Conservation (phyloP, 2,888 invertebrate genomes). For the Anoncus sp. region DNA sequence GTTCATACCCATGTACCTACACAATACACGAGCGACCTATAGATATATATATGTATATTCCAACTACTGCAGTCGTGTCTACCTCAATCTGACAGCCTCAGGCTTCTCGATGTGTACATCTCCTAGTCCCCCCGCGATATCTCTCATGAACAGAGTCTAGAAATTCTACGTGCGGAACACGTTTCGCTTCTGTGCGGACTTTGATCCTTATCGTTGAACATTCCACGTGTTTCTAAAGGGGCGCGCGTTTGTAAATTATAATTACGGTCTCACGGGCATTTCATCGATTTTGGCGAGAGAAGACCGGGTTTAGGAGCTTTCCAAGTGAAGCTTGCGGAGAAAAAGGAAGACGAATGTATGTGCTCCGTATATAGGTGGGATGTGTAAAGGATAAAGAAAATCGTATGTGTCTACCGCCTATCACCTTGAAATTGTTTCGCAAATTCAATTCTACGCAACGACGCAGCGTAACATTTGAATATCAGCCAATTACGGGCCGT, state of each 20-base stretch:
- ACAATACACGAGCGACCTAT: slow-evolving; percentile 17
- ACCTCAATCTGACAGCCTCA: slow-evolving; percentile 43
- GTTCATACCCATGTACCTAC: slow-evolving; percentile 38
- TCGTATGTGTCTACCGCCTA: slow-evolving; percentile 44
- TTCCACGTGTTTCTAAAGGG: slow-evolving; percentile 23
- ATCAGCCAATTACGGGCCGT: slow-evolving; percentile 78
- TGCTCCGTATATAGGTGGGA: background rate
- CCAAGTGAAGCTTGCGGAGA: background rate
- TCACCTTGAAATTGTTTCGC: slow-evolving; percentile 68
- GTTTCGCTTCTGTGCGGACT: slow-evolving; percentile 31
- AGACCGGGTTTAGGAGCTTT: background rate
- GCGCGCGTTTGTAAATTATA: slow-evolving; percentile 44
- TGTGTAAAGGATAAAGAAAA: slow-evolving; percentile 39
- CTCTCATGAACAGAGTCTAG: slow-evolving; percentile 15
- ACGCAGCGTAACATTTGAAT: slow-evolving; percentile 75
- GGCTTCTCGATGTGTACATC: slow-evolving; percentile 40
- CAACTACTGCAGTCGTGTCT: slow-evolving; percentile 11
- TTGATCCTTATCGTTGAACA: slow-evolving; percentile 44
- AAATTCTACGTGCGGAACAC: slow-evolving; percentile 46
- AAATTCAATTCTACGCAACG: slow-evolving; percentile 75
- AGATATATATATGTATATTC: slow-evolving; percentile 19
- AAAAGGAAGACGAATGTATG: slow-evolving; percentile 21
- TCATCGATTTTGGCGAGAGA: slow-evolving; percentile 15
- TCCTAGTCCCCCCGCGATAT: background rate
- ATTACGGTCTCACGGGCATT: slow-evolving; percentile 46